phyloP scores from a whole-genome alignment of 1,140 invertebrate genomes.

The Wasmannia auropunctata region DNA sequence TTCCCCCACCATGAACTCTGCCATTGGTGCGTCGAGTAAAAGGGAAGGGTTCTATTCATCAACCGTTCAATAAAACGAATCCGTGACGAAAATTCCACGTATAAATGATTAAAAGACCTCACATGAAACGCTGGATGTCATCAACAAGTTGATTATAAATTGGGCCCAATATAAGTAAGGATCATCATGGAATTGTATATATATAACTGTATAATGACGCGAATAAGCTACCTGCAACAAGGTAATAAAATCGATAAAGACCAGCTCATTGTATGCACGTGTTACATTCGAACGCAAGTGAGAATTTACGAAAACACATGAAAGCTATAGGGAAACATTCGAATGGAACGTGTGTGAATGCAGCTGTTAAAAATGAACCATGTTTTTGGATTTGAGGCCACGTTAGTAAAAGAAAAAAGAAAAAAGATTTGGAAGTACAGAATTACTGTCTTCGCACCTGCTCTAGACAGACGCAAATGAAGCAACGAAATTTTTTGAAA shows the following conservation, averaged over 20 bases:
- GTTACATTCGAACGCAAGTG: background rate
- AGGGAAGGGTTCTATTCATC: constrained; percentile 36
- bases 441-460: background rate
- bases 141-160: background rate
- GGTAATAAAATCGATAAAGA: background rate
- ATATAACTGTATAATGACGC: background rate
- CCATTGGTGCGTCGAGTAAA: constrained; percentile 30
- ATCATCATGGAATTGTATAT: background rate
- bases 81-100: background rate
- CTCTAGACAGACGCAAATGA: background rate
- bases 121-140: background rate
- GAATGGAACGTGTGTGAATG: background rate
- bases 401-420: background rate
- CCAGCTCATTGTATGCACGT: background rate
- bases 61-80: constrained; percentile 51
- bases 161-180: background rate
- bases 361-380: background rate
- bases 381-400: background rate
- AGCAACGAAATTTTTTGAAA: background rate
- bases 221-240: background rate
- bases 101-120: background rate
- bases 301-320: background rate
- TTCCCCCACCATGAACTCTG: background rate
- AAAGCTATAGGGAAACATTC: background rate
- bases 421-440: background rate